Conservation (phyloP, 2,888 invertebrate species). For the Pristionchus maxplancki region DNA sequence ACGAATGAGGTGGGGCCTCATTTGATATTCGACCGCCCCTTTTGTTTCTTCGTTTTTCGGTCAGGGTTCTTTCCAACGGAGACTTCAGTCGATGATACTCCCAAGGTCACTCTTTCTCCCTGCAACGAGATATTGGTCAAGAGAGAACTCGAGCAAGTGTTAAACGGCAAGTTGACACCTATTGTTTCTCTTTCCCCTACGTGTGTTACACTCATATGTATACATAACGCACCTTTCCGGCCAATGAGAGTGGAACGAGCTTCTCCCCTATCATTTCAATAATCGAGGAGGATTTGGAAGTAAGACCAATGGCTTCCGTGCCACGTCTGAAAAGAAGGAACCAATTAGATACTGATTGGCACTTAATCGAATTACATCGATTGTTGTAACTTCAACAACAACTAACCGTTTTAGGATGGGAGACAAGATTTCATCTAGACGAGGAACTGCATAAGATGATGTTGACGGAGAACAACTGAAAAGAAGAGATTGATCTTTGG, state of each 20-base stretch:
- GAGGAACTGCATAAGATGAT: slow-evolving; percentile 32
- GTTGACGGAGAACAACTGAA: slow-evolving; percentile 46
- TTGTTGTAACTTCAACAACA: slow-evolving; percentile 17
- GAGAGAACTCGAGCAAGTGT: not conserved
- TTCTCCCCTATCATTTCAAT: not conserved
- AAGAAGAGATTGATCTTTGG: not conserved
- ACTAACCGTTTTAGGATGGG: slow-evolving; percentile 31
- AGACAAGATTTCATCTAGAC: slow-evolving; percentile 26
- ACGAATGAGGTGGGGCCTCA: not conserved
- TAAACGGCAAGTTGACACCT: slow-evolving; percentile 27
- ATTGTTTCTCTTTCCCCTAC: slow-evolving; percentile 22
- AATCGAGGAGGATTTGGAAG: not conserved
- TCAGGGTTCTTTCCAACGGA: slow-evolving; percentile 39
- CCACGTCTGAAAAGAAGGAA: slow-evolving; percentile 29
- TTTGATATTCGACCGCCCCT: slow-evolving; percentile 35
- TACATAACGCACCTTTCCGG: slow-evolving; percentile 30
- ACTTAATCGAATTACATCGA: not conserved
- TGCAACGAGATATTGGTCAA: slow-evolving; percentile 14
- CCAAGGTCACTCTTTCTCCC: slow-evolving; percentile 45
- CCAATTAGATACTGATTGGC: not conserved
- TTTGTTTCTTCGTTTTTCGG: slow-evolving; percentile 47
- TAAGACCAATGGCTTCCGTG: slow-evolving; percentile 47
- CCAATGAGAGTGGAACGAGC: slow-evolving; percentile 44
- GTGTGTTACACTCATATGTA: slow-evolving; percentile 34
- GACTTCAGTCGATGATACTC: slow-evolving; percentile 38